Evolutionary conservation across 2,797 vertebrate genomes (phyloP).

Genomic region (Dallia pectoralis): DNA sequence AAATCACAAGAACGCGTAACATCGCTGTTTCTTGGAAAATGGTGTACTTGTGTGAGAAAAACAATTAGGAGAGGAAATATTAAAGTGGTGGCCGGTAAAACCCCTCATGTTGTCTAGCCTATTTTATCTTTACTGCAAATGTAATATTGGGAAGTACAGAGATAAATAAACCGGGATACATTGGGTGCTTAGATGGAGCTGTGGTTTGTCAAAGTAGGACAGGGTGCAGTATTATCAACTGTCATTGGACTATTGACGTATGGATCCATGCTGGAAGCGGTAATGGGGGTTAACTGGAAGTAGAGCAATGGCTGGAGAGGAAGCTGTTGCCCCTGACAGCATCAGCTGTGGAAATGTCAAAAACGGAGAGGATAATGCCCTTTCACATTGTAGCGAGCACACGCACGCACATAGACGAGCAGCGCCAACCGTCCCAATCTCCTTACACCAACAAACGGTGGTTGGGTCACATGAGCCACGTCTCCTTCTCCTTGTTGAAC

Average conservation of each 20-base stretch:
- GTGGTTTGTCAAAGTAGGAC: not conserved
- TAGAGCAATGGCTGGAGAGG: constrained; percentile 4
- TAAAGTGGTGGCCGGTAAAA: constrained; percentile 10
- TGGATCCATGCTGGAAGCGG: constrained; percentile 14
- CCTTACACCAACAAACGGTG: not conserved
- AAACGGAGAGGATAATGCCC: constrained; percentile 7
- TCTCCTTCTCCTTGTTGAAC: constrained; percentile 86
- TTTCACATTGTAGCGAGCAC: not conserved
- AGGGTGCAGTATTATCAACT: not conserved
- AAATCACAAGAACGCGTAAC: not conserved
- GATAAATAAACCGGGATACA: not conserved
- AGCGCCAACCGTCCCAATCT: not conserved
- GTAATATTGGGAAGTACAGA: not conserved
- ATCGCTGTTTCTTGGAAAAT: too few species aligned
- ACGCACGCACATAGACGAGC: not conserved
- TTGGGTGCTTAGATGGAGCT: not conserved
- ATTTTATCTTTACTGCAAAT: constrained; percentile 6
- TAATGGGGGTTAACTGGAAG: not conserved
- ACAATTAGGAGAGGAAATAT: not conserved
- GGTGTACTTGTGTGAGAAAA: too few species aligned
- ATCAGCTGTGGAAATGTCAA: not conserved
- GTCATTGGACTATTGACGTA: not conserved
- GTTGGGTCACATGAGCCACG: constrained; percentile 79
- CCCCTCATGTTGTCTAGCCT: not conserved
- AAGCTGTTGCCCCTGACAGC: not conserved